Evolutionary conservation across 2,888 invertebrate species (phyloP), one percentile per base, ranked within the genome.

Genomic region (Stramonita haemastoma): DNA sequence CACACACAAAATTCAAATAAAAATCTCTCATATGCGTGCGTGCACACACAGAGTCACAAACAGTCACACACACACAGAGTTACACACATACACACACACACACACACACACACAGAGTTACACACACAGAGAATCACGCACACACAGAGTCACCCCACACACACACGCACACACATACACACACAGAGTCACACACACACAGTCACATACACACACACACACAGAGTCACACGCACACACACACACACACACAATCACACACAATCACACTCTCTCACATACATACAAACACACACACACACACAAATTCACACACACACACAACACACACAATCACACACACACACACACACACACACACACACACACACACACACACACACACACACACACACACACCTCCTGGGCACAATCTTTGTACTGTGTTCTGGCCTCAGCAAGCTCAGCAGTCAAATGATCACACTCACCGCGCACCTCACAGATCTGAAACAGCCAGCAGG

Each of bases 331-430:
- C 34, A 34, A 13, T 34, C 83, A 83, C 83, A 83, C 83, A 83
- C 83, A 83, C 83, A 83, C 83, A 83, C 83, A 83, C 83, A 83
- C 83, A 46, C 46, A 46, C 83, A 29, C 46, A 46, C 83, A 46
- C 83, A 46, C 46, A 46, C 46, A 46, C 46, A 29, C 22, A 46
- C 83, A 36, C 83, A 79, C 11, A 46, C 56, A 46, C 79, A 46
- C 26, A 83, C n/a, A n/a, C 73, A n/a, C 73, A 73, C 73, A 73
- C 73, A 73, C 73, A 60, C 90, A 87, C 66, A 95, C 95, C 95
- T 95, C 95, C 89, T 95, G 95, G 32, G 95, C 94, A 91, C 95
- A 95, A 83, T 95, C 95, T 89, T 94, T 95, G 92, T 95, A 95
- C 92, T 95, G 95, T 15, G 94, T 91, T 56, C 95, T 91, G 60